Evolutionary conservation across 2,113 vertebrate genomes (phyloP).

Genomic region (Bothrops jararaca): DNA sequence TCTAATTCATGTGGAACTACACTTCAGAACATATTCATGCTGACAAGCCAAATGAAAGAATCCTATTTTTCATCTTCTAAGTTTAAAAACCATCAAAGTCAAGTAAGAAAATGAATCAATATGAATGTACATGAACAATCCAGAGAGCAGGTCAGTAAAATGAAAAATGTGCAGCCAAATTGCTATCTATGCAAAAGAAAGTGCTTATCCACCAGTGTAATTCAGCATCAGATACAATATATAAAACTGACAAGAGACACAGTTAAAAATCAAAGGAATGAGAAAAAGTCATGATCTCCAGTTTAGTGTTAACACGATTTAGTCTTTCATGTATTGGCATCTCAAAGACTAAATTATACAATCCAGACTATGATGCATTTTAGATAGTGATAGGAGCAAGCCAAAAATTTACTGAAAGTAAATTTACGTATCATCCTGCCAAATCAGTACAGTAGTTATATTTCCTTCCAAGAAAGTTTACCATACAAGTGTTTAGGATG

Average conservation of each 20-base stretch:
- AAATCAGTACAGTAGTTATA: background rate
- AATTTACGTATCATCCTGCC: background rate
- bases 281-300: background rate
- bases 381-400: background rate
- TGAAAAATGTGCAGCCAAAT: constrained; percentile 2
- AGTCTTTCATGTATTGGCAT: background rate
- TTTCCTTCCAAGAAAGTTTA: background rate
- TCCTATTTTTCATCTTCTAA: background rate
- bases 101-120: constrained; percentile 2
- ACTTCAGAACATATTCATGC: background rate
- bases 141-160: background rate
- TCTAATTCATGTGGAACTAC: background rate
- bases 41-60: constrained; percentile 6
- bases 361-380: background rate
- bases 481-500: background rate
- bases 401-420: background rate
- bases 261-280: background rate
- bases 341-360: background rate
- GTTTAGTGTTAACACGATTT: background rate
- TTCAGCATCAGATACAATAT: background rate
- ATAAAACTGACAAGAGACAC: background rate
- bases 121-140: background rate
- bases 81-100: background rate
- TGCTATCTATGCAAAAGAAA: background rate
- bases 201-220: background rate